Conservation (phyloP, 2,113 vertebrate genomes). For the Acrocephalus kingi region DNA sequence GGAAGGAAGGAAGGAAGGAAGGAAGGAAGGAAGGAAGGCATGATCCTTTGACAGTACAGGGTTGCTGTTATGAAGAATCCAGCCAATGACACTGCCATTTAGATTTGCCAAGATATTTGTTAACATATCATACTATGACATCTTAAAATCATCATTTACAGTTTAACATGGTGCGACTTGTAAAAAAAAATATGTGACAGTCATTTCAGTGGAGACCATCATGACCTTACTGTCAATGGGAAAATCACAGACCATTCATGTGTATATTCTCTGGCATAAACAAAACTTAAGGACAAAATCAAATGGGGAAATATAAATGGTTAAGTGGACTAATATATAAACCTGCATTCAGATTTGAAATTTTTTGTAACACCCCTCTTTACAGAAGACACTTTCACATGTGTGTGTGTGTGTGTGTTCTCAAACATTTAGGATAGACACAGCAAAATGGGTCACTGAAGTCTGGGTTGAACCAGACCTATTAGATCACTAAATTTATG, state of each 20-base stretch:
- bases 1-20: no score
- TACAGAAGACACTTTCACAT: neutral
- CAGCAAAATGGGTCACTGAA: neutral
- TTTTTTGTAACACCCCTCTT: neutral
- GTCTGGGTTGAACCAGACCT: neutral
- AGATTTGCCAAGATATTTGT: slow-evolving; percentile 61
- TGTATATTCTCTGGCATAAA: neutral
- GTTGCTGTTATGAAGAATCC: slow-evolving; percentile 16
- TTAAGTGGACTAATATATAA: neutral
- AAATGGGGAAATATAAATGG: neutral
- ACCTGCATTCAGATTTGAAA: neutral
- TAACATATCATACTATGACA: slow-evolving; percentile 65
- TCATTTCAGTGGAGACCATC: slow-evolving; percentile 39
- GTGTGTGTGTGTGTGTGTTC: neutral
- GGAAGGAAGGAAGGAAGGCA: no score
- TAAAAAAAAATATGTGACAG: slow-evolving; percentile 55
- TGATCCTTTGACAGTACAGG: slow-evolving; percentile 25
- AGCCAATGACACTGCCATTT: slow-evolving; percentile 63
- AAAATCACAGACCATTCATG: neutral
- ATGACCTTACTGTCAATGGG: slow-evolving; percentile 19
- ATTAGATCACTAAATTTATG: neutral
- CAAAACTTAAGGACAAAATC: neutral
- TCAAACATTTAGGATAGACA: neutral
- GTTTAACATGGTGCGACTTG: slow-evolving; percentile 55
- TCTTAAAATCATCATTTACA: slow-evolving; percentile 62